These are phyloP conservation scores for Heliconius hermathena DNA, from an alignment of 1,140 invertebrate genomes.

Conservation along the genomic window DNA sequence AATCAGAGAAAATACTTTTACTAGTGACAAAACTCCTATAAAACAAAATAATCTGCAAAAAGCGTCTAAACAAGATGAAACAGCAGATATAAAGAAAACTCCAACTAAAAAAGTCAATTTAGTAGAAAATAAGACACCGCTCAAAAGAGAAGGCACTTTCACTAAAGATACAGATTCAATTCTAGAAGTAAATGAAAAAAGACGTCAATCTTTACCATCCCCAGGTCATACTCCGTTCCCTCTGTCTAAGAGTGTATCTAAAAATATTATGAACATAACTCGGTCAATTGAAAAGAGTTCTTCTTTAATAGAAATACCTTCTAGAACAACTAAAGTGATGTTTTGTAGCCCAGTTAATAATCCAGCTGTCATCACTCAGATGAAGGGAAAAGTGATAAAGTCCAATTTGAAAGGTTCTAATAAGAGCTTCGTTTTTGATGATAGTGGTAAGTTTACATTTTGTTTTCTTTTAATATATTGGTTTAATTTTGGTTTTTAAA, in stretches of 20 bases:
- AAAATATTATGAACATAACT: slow-evolving; percentile 64
- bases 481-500: neutral
- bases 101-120: slow-evolving; percentile 5
- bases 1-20: neutral
- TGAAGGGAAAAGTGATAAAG: slow-evolving; percentile 71
- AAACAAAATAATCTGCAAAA: neutral
- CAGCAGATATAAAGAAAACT: neutral
- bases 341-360: slow-evolving; percentile 72
- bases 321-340: slow-evolving; percentile 63
- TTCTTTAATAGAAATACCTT: slow-evolving; percentile 39
- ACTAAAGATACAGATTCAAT: slow-evolving; percentile 30
- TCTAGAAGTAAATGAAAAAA: slow-evolving; percentile 27
- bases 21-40: slow-evolving; percentile 39
- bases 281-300: slow-evolving; percentile 70
- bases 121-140: slow-evolving; percentile 11
- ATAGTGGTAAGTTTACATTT: slow-evolving; percentile 55
- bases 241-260: slow-evolving; percentile 43
- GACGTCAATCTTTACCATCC: slow-evolving; percentile 58
- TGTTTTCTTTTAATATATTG: slow-evolving; percentile 25
- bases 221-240: slow-evolving; percentile 71
- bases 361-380: slow-evolving; percentile 45
- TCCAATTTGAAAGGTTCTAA: slow-evolving; percentile 77
- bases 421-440: slow-evolving; percentile 74
- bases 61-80: slow-evolving; percentile 1
- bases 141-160: slow-evolving; percentile 27